Evolutionary conservation across 2,888 invertebrate species (phyloP).

Genomic region (Leptarthrus brevirostris): DNA sequence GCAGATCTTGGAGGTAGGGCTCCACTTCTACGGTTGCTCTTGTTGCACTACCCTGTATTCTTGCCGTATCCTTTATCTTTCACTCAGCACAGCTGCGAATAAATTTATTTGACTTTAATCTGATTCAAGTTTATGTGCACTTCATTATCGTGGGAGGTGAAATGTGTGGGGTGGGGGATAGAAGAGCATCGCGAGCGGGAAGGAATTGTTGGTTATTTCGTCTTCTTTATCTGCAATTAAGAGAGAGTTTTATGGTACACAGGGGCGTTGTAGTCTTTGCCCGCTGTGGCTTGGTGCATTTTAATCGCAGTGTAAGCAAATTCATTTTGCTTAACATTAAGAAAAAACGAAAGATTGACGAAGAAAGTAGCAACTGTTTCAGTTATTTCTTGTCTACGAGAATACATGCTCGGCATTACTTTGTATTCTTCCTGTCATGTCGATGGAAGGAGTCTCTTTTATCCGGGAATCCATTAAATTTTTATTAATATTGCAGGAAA

Average conservation of each 20-base stretch:
- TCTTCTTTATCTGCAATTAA: conserved; percentile 23
- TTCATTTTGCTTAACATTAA: conserved; percentile 22
- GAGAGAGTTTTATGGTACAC: background rate
- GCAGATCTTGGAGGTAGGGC: background rate
- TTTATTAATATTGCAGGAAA: conserved; percentile 2
- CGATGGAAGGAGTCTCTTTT: background rate
- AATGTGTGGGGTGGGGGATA: conserved; percentile 13
- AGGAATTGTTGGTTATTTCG: conserved; percentile 15
- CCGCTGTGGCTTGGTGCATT: background rate
- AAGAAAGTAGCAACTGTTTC: background rate
- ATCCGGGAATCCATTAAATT: conserved; percentile 2
- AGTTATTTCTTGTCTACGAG: too few species aligned
- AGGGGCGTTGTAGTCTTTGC: background rate
- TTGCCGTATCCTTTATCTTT: conserved; percentile 17
- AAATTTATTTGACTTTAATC: conserved; percentile 54
- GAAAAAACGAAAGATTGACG: background rate
- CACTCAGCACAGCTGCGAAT: conserved; percentile 49
- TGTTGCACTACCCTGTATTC: background rate
- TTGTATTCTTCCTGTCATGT: conserved; percentile 5
- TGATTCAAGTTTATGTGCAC: conserved; percentile 54
- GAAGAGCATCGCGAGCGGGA: conserved; percentile 14
- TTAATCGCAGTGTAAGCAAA: conserved; percentile 25
- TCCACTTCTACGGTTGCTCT: background rate
- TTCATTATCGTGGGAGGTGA: conserved; percentile 50
- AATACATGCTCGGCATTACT: too few species aligned